Percentiles rank a stretch among this genome's conserved stretches.
Conservation (phyloP, 2,113 vertebrate species). For the Odontesthes bonariensis region DNA sequence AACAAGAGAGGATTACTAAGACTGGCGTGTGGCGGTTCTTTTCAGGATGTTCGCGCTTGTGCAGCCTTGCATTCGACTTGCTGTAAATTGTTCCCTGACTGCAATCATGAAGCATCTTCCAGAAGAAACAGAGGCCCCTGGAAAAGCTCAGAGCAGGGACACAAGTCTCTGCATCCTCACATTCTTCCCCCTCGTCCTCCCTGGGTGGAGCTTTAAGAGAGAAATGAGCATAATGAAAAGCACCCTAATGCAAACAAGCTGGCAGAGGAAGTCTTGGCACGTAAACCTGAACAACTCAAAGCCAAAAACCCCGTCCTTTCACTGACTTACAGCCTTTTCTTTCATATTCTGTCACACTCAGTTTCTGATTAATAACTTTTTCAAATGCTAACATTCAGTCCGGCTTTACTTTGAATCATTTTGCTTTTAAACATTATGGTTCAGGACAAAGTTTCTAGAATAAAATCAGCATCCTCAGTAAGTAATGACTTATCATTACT, state of each 20-base stretch:
- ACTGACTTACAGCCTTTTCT: conserved; percentile 29
- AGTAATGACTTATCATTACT: not conserved
- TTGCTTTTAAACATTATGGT: not conserved
- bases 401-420: conserved; percentile 1
- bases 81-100: too few species aligned
- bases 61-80: not conserved
- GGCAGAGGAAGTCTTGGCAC: conserved; percentile 4
- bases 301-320: conserved; percentile 13
- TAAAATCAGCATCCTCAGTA: not conserved
- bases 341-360: conserved; percentile 18
- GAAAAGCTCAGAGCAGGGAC: not conserved
- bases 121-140: not conserved
- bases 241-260: conserved; percentile 10
- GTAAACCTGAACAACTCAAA: conserved; percentile 23
- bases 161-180: not conserved
- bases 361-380: conserved; percentile 15
- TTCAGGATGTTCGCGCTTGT: not conserved
- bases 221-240: not conserved
- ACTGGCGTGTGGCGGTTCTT: not conserved
- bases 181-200: too few species aligned
- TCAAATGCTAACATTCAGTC: conserved; percentile 7
- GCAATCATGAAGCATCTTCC: not conserved
- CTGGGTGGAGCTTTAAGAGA: not conserved
- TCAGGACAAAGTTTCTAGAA: not conserved
- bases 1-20: not conserved